Evolutionary conservation across 2,113 vertebrate species (phyloP).

Genomic region (Podarcis muralis): DNA sequence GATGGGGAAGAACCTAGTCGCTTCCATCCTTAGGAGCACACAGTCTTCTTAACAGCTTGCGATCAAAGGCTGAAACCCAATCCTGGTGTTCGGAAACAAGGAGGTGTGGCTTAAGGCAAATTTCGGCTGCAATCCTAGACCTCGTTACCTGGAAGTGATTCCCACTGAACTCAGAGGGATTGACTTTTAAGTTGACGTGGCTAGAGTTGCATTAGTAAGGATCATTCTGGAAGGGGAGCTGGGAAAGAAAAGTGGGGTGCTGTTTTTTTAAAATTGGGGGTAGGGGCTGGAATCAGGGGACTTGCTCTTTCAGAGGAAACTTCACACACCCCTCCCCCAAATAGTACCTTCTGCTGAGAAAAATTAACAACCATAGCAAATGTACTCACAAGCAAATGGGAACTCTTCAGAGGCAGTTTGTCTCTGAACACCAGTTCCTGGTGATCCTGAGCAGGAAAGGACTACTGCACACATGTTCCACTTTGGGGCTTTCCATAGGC

Average conservation of each 20-base stretch:
- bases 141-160: too few species aligned
- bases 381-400: neutral
- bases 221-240: neutral
- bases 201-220: too few species aligned
- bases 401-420: neutral
- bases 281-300: too few species aligned
- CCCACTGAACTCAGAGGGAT: too few species aligned
- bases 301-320: neutral
- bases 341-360: neutral
- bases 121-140: neutral
- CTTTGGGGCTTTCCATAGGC: too few species aligned
- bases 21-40: conserved; percentile 6
- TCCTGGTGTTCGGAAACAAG: neutral
- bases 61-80: neutral
- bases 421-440: too few species aligned
- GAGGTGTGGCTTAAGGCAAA: conserved; percentile 1
- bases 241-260: neutral
- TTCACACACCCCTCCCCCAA: neutral
- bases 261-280: neutral
- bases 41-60: conserved; percentile 29
- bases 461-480: too few species aligned
- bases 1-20: neutral
- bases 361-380: neutral
- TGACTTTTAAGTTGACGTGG: too few species aligned
- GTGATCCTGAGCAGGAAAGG: too few species aligned